Percentiles rank a stretch among this genome's conserved stretches.
phyloP scores from a whole-genome alignment of 2,797 vertebrate species.

The Staurois parvus region DNA sequence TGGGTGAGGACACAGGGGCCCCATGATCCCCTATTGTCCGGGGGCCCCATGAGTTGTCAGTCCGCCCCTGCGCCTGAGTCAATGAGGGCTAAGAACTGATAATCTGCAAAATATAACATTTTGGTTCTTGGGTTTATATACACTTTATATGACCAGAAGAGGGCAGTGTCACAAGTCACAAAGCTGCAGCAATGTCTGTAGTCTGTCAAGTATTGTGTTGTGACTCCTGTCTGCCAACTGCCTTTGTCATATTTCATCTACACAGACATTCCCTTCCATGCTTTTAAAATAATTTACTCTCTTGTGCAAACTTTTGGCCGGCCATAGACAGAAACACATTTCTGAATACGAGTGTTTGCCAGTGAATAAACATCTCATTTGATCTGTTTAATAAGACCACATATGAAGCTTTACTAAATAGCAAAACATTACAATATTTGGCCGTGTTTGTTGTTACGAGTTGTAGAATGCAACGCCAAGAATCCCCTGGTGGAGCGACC shows the following conservation, averaged over 20 bases:
- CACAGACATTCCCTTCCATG: background rate
- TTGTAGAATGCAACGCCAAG: background rate
- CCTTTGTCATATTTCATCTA: slow-evolving; percentile 13
- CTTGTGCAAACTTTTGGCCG: slow-evolving; percentile 10
- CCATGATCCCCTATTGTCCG: no score
- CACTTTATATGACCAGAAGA: slow-evolving; percentile 17
- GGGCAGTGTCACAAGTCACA: slow-evolving; percentile 10
- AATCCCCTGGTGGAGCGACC: background rate
- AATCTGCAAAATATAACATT: no score
- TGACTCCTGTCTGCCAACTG: background rate
- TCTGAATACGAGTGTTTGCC: slow-evolving; percentile 10
- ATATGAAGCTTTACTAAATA: slow-evolving; percentile 55
- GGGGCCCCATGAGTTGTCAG: no score
- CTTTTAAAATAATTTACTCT: background rate
- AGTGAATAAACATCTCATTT: slow-evolving; percentile 47
- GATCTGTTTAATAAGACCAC: slow-evolving; percentile 57
- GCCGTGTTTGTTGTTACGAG: background rate
- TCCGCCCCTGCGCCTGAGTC: no score
- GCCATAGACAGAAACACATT: slow-evolving; percentile 17
- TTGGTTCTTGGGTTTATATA: no score
- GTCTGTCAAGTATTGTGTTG: background rate
- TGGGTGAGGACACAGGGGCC: no score
- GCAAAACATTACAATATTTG: slow-evolving; percentile 25
- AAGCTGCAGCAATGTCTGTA: no score
- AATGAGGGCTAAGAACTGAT: no score